phyloP scores from a whole-genome alignment of 2,888 invertebrate genomes.

The Alloscopus bannaensis region DNA sequence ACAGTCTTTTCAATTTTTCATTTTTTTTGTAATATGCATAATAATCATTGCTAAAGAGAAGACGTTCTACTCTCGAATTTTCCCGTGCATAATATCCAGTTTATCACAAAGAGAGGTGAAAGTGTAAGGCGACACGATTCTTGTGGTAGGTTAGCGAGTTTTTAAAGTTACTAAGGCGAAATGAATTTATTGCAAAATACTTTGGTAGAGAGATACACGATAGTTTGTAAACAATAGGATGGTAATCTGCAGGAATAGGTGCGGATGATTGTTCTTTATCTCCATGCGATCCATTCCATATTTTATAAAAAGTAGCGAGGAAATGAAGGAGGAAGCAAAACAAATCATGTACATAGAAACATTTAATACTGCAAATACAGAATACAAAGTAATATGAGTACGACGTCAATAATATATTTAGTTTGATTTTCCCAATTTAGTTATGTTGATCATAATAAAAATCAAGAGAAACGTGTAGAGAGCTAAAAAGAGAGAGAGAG shows the following conservation, averaged over 20 bases:
- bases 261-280: constrained; percentile 60
- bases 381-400: constrained; percentile 1
- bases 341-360: constrained; percentile 39
- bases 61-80: background rate
- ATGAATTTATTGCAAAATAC: no score
- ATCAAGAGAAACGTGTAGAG: constrained; percentile 4
- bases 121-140: background rate
- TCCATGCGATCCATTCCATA: constrained; percentile 65
- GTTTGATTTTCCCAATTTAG: constrained; percentile 19
- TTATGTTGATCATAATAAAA: constrained; percentile 60
- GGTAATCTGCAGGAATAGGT: constrained; percentile 52
- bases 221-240: background rate
- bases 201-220: background rate
- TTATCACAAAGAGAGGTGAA: background rate
- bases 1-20: background rate
- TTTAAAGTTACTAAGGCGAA: background rate
- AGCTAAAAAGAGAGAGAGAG: constrained; percentile 10
- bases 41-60: background rate
- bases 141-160: background rate
- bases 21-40: background rate
- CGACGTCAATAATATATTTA: no score
- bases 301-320: constrained; percentile 15
- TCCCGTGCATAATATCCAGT: no score
- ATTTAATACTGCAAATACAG: background rate
- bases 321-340: constrained; percentile 12